Percentiles rank a stretch among this genome's conserved stretches.
Conservation (phyloP, 2,888 invertebrate species). For the Myopa testacea region DNA sequence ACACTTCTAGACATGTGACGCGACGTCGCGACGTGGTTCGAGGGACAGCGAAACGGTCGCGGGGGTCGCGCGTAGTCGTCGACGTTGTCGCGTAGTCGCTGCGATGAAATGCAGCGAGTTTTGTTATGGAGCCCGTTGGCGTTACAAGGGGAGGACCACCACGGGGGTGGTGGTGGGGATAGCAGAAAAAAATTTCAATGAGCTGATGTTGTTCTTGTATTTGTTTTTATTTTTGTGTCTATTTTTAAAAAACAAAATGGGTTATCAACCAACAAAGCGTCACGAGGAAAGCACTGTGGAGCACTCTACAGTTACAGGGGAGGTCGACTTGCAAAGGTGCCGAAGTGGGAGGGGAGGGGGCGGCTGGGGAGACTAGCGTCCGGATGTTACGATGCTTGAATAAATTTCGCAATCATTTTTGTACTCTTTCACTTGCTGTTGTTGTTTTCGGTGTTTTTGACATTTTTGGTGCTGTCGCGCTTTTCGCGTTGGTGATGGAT, state of each 20-base stretch:
- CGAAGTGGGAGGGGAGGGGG: neutral
- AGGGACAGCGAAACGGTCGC: neutral
- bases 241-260: no score
- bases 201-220: no score
- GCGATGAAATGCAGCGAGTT: no score
- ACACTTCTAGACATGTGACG: neutral
- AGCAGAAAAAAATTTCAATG: no score
- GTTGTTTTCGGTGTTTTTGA: neutral
- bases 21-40: neutral
- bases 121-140: no score
- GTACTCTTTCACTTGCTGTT: neutral
- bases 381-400: slow-evolving; percentile 7
- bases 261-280: no score
- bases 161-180: no score
- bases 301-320: neutral
- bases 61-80: neutral
- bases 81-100: no score
- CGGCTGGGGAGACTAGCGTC: no score
- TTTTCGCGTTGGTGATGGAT: slow-evolving; percentile 10
- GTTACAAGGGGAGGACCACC: no score
- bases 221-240: no score
- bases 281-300: no score
- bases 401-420: slow-evolving; percentile 24
- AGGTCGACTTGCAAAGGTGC: neutral
- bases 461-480: neutral